Conservation (phyloP, 2,888 invertebrate genomes). For the Papilio gigon region DNA sequence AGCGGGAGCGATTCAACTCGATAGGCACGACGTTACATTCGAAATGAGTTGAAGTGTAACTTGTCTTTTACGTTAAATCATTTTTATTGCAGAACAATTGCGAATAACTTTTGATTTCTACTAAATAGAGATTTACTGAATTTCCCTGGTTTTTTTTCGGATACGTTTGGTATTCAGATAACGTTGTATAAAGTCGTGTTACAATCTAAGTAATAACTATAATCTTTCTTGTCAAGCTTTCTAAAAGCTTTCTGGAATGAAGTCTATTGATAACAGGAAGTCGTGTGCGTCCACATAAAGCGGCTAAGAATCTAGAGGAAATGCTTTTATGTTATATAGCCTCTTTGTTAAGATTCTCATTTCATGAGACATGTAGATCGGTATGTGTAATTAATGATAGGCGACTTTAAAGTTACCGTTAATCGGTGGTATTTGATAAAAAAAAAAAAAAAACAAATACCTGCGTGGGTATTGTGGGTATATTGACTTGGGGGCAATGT, state of each 20-base stretch:
- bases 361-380: too few relatives aligned
- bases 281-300: not conserved
- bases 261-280: not conserved
- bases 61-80: not conserved
- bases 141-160: not conserved
- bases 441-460: constrained; percentile 13
- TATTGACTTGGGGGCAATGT: constrained; percentile 46
- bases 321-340: too few relatives aligned
- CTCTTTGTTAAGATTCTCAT: too few relatives aligned
- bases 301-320: too few relatives aligned
- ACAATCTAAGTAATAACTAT: not conserved
- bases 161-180: not conserved
- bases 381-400: too few relatives aligned
- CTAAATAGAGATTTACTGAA: too few relatives aligned
- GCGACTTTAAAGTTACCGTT: too few relatives aligned
- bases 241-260: not conserved
- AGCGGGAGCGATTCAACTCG: constrained; percentile 6
- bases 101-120: too few relatives aligned
- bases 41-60: not conserved
- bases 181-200: not conserved
- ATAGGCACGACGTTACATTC: constrained; percentile 18
- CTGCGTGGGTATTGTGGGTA: constrained; percentile 60
- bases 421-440: not conserved
- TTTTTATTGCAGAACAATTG: too few relatives aligned
- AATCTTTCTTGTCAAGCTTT: not conserved